These are phyloP conservation scores for Benthosema pterotum DNA, from an alignment of 2,797 vertebrate species.

Conservation along the genomic window DNA sequence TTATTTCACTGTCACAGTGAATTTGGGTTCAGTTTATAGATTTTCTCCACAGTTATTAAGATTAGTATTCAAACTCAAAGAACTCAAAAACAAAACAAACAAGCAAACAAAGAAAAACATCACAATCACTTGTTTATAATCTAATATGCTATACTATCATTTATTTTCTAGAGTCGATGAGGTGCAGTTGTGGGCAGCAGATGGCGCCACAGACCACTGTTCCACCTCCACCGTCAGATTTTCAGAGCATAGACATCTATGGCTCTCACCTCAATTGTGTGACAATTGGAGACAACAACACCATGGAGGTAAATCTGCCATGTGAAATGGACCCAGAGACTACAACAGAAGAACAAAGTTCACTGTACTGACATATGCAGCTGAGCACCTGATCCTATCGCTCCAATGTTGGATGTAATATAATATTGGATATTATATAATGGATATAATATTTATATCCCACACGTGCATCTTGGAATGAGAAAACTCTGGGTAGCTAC, in stretches of 20 bases:
- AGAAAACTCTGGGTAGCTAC: no score
- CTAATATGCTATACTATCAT: neutral
- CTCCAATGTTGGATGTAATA: neutral
- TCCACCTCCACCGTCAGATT: constrained; percentile 15
- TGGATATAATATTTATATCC: no score
- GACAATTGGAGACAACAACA: constrained; percentile 78
- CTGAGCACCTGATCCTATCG: no score
- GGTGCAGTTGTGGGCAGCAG: constrained; percentile 38
- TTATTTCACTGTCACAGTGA: no score
- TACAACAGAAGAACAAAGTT: constrained; percentile 4
- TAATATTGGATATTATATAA: no score
- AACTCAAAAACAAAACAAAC: no score
- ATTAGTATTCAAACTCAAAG: no score
- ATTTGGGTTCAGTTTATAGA: no score
- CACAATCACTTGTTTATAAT: no score
- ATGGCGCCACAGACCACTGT: constrained; percentile 16
- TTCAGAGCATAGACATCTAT: constrained; percentile 52
- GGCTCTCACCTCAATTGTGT: constrained; percentile 66
- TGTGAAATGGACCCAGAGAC: neutral
- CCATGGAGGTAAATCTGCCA: constrained; percentile 55
- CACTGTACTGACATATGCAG: neutral
- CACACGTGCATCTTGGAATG: no score
- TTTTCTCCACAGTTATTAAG: no score
- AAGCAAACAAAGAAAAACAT: no score
- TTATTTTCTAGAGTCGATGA: constrained; percentile 39